Conservation (phyloP, 2,113 vertebrate species). For the Cyprinodon brontotheroides region DNA sequence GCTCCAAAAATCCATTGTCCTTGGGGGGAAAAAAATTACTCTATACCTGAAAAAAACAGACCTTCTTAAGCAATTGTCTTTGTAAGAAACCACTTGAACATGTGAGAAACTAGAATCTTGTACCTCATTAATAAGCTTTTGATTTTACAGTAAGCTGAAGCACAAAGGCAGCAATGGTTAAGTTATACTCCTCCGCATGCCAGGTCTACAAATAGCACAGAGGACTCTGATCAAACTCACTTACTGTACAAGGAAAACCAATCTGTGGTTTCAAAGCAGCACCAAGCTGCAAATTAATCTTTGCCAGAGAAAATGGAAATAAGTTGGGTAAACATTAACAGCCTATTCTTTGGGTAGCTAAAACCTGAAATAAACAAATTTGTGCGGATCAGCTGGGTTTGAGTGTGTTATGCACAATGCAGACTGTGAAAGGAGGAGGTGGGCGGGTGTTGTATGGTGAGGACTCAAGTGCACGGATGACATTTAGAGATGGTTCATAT, state of each 20-base stretch:
- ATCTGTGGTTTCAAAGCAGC: background rate
- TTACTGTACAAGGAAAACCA: background rate
- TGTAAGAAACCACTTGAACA: too few relatives aligned
- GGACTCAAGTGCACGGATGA: conserved; percentile 14
- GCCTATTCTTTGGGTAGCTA: background rate
- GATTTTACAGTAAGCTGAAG: background rate
- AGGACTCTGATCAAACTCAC: background rate
- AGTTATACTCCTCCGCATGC: background rate
- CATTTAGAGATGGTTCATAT: conserved; percentile 27
- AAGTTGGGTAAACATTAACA: background rate
- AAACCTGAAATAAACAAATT: conserved; percentile 18
- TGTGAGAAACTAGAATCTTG: background rate
- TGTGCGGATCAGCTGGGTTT: conserved; percentile 5
- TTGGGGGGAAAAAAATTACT: too few relatives aligned
- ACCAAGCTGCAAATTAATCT: background rate
- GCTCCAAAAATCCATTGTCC: too few relatives aligned
- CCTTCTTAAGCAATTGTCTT: too few relatives aligned
- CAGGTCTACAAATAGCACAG: background rate
- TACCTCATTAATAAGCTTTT: background rate
- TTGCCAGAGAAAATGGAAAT: conserved; percentile 3
- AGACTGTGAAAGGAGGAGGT: conserved; percentile 20
- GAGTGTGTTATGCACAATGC: conserved; percentile 11
- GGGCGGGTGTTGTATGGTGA: conserved; percentile 12
- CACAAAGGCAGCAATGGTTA: background rate
- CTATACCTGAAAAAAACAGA: too few relatives aligned